Base-by-base conservation (phyloP, 1,140 invertebrate species). In the Nylanderia fulva region DNA sequence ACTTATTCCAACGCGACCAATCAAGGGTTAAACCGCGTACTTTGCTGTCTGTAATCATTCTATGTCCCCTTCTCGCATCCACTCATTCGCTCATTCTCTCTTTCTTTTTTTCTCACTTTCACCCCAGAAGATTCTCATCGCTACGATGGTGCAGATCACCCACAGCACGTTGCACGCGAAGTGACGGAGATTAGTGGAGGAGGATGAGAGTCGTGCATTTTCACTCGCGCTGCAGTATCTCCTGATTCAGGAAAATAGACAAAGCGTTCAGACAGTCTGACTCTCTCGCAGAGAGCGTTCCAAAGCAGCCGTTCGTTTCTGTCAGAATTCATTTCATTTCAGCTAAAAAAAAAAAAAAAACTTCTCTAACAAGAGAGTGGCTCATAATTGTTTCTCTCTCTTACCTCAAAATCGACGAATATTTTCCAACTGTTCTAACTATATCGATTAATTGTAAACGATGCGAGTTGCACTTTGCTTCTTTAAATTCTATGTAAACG, bases 201-300 rank as follows among this genome's bases (percentile, higher is more conserved):
- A 87, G 85, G 89, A 68, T 60, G 89, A 90, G 88, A 90, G 79
- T 80, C 82, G 88, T 85, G 64, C 52, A 89, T 92, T 79, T 36
- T 94, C 92, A 93, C 80, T 94, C 92, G 88, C 91, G 92, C 71
- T 93, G 92, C 85, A 91, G 86, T 90, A 92, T 93, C 91, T 93
- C 93, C 93, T 94, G 90, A 93, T 92, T 91, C 85, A 86, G 86
- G 90, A 84, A 91, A 91, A 94, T 88, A 93, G 88, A 94, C 84
- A 91, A 88, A 89, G 77, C 88, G 86, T 92, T 92, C 88, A 92
- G 68, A 88, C 64, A 71, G 58, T 87, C 74, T 86, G 83, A 88
- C 48, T 85, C 33, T 54, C 54, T 72, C 79, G 84, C 77, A 52
- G 56, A 66, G 69, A 90, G 63, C 89, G 86, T 90, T 86, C 79